These are phyloP conservation scores for Willowsia nigromaculata DNA, from an alignment of 2,888 invertebrate genomes.

Conservation along the genomic window DNA sequence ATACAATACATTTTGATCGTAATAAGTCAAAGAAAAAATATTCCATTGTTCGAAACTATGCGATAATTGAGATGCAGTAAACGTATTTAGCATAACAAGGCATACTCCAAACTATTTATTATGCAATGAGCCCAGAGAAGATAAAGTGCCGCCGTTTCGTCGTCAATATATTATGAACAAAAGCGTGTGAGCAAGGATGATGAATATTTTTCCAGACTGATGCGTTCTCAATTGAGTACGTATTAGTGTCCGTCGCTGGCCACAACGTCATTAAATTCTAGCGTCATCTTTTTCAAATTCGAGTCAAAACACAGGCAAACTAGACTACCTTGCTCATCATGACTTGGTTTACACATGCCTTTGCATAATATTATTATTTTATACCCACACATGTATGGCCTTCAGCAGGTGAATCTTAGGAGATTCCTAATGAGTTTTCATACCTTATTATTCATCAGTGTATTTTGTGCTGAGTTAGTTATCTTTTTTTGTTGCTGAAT, in stretches of 20 bases:
- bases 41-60: constrained; percentile 60
- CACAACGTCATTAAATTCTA: constrained; percentile 28
- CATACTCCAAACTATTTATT: constrained; percentile 36
- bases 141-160: constrained; percentile 52
- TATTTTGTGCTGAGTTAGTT: constrained; percentile 40
- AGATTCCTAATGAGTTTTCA: constrained; percentile 60
- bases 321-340: not conserved
- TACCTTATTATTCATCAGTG: constrained; percentile 58
- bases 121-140: constrained; percentile 43
- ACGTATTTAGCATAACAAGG: constrained; percentile 55
- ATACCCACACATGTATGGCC: not conserved
- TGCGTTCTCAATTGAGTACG: constrained; percentile 40
- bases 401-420: constrained; percentile 37
- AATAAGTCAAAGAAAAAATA: constrained; percentile 61
- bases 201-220: constrained; percentile 43
- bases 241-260: constrained; percentile 22
- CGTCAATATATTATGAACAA: constrained; percentile 26
- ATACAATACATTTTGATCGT: constrained; percentile 43
- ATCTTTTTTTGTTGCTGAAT: constrained; percentile 24
- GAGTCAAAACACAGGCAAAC: not conserved
- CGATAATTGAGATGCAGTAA: constrained; percentile 59
- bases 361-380: no score
- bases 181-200: constrained; percentile 42
- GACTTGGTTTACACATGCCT: not conserved
- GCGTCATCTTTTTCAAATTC: constrained; percentile 17